These are phyloP conservation scores for Folsomia manolachei DNA, from an alignment of 2,888 invertebrate species.

Conservation along the genomic window DNA sequence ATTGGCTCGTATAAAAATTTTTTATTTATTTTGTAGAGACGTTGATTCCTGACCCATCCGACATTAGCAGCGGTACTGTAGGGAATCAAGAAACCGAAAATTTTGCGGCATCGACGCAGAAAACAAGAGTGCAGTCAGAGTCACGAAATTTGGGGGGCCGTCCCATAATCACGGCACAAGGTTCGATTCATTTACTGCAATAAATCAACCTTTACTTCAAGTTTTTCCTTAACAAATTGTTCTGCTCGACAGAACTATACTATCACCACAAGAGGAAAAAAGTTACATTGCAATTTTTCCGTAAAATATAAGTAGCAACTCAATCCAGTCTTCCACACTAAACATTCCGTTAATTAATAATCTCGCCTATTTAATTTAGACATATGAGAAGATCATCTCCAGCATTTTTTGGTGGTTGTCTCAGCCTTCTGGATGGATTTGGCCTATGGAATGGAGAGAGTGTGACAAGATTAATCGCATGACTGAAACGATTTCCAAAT, in stretches of 20 bases:
- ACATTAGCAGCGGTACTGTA: not conserved
- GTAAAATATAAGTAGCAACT: too few relatives aligned
- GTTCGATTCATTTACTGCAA: not conserved
- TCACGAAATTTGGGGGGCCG: not conserved
- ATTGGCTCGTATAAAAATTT: not conserved
- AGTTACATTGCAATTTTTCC: too few relatives aligned
- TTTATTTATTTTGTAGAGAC: not conserved
- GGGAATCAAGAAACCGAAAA: not conserved
- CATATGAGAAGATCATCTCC: conserved; percentile 47
- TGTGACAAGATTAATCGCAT: conserved; percentile 38
- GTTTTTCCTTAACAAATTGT: not conserved
- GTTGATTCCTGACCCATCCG: not conserved
- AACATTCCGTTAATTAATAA: too few relatives aligned
- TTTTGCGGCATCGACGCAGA: not conserved
- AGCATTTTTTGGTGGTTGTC: conserved; percentile 14
- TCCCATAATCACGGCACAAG: not conserved
- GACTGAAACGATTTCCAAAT: conserved; percentile 31
- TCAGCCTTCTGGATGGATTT: conserved; percentile 9
- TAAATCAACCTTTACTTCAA: not conserved
- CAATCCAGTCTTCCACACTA: too few relatives aligned
- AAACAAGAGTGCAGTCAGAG: not conserved
- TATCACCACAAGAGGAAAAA: too few relatives aligned
- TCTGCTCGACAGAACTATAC: not conserved
- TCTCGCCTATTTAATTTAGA: conserved; percentile 42
- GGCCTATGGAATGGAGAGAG: conserved; percentile 35